phyloP scores from a whole-genome alignment of 2,113 vertebrate species.

The Pterocles burchelli region DNA sequence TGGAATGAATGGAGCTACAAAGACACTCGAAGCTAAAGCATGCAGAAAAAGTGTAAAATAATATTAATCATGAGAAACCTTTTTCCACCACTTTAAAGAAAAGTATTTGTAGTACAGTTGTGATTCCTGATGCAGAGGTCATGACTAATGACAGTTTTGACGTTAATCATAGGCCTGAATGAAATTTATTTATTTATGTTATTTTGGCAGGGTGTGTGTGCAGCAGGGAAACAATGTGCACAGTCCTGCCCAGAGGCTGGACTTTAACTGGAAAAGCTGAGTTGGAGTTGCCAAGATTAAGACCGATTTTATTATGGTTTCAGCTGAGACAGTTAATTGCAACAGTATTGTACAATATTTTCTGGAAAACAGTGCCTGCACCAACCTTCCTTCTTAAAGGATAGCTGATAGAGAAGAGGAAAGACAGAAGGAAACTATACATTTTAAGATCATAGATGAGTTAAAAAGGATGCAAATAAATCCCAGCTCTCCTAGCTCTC shows the following conservation, averaged over 20 bases:
- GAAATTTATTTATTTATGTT: neutral
- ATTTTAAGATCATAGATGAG: neutral
- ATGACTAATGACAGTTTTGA: neutral
- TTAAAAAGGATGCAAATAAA: neutral
- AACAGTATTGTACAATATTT: neutral
- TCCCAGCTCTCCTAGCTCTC: neutral
- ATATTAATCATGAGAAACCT: neutral
- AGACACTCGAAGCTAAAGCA: neutral
- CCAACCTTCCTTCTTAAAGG: neutral
- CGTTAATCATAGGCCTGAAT: neutral
- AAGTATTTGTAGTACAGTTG: neutral
- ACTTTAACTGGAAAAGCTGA: neutral
- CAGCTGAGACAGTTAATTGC: no score
- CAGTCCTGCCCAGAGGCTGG: neutral
- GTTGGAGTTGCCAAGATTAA: neutral
- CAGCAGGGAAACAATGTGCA: neutral
- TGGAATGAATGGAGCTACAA: neutral
- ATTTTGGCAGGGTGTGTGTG: neutral
- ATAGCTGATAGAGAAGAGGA: neutral
- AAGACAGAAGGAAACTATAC: neutral
- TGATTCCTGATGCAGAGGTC: neutral
- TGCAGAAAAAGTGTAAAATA: neutral
- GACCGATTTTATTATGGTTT: neutral
- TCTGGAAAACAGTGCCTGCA: neutral
- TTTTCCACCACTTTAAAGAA: neutral